A percentile compares a stretch with the other conserved stretches of the same genome.
phyloP scores from a whole-genome alignment of 1,140 invertebrate genomes.

The Leptopilina boulardi region DNA sequence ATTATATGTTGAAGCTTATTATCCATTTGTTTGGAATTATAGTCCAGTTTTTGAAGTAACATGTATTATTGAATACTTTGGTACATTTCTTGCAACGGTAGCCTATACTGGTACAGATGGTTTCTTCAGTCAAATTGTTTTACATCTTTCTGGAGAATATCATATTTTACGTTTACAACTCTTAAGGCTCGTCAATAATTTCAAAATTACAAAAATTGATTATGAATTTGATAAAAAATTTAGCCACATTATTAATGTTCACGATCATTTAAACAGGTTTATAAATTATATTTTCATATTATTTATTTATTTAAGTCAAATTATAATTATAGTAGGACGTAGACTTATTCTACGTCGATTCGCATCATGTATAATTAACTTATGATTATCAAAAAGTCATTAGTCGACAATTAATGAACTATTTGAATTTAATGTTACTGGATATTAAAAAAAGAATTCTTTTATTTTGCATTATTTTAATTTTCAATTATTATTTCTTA shows the following conservation, averaged over 20 bases:
- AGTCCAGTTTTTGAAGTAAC: conserved; percentile 46
- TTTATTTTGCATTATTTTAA: too few species aligned
- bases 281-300: not conserved
- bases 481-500: too few species aligned
- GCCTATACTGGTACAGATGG: conserved; percentile 38
- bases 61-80: conserved; percentile 36
- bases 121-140: conserved; percentile 23
- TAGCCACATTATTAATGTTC: not conserved
- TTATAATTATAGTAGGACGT: too few species aligned
- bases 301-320: too few species aligned
- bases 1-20: conserved; percentile 36
- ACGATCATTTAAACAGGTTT: not conserved
- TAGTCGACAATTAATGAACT: too few species aligned
- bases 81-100: not conserved
- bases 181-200: conserved; percentile 29
- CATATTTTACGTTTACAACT: not conserved
- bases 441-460: too few species aligned
- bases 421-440: too few species aligned
- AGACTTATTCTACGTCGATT: too few species aligned
- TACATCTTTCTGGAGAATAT: conserved; percentile 33
- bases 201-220: not conserved
- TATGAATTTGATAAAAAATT: not conserved
- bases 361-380: too few species aligned
- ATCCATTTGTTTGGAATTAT: conserved; percentile 37
- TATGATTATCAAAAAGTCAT: too few species aligned